phyloP scores from a whole-genome alignment of 2,888 invertebrate species.

The Chrysodeixis includens region DNA sequence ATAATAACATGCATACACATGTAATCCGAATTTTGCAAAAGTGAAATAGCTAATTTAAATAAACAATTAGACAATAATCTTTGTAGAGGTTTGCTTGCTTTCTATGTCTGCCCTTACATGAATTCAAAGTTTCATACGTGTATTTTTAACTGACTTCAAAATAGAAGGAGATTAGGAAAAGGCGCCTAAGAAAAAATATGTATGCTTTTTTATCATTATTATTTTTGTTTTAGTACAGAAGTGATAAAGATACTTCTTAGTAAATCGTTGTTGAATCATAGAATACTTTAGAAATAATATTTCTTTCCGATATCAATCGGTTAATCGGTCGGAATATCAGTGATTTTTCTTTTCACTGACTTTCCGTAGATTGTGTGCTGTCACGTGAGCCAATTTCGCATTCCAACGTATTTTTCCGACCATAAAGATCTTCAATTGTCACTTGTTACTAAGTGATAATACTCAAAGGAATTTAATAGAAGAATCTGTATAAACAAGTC shows the following conservation, averaged over 20 bases:
- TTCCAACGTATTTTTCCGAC: not conserved
- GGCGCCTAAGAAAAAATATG: too few species aligned
- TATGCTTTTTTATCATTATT: too few species aligned
- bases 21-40: too few species aligned
- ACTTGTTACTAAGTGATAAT: not conserved
- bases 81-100: too few species aligned
- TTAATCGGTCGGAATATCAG: not conserved
- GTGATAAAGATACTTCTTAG: not conserved
- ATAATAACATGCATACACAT: too few species aligned
- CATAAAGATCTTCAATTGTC: not conserved
- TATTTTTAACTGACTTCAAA: too few species aligned
- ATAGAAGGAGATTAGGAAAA: too few species aligned
- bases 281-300: not conserved
- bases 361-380: not conserved
- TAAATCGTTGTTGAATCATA: not conserved
- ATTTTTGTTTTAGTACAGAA: not conserved
- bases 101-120: too few species aligned
- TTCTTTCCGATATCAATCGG: not conserved
- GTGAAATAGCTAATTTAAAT: too few species aligned
- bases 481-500: not conserved
- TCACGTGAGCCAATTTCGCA: not conserved
- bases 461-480: not conserved
- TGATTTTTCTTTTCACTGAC: not conserved
- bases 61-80: too few species aligned
- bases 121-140: too few species aligned